A percentile compares a stretch with the other conserved stretches of the same genome.
Evolutionary conservation across 2,888 invertebrate genomes (phyloP).

Genomic region (Cataglyphis rosenhaueri): DNA sequence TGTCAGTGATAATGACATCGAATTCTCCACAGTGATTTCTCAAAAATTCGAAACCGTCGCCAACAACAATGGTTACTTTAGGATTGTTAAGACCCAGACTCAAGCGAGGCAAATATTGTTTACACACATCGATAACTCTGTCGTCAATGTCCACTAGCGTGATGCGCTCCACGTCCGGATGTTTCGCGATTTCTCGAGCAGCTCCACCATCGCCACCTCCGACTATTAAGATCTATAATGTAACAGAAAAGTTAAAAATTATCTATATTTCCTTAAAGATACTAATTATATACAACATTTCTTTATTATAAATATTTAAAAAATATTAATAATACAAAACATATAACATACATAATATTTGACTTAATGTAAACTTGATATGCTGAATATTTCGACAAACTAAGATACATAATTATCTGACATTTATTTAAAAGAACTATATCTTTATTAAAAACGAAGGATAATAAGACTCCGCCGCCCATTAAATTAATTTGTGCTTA

Average conservation of each 20-base stretch:
- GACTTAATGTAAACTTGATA: not conserved
- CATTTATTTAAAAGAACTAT: not conserved
- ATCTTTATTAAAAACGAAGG: not conserved
- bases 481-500: not conserved
- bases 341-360: not conserved
- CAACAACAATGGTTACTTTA: constrained; percentile 93
- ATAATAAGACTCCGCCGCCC: not conserved
- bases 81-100: constrained; percentile 93
- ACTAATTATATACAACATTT: not conserved
- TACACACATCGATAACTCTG: constrained; percentile 95
- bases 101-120: constrained; percentile 96
- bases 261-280: not conserved
- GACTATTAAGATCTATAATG: constrained; percentile 92
- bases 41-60: constrained; percentile 98
- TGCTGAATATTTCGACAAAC: not conserved
- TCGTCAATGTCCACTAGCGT: constrained; percentile 98
- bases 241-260: not conserved
- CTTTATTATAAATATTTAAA: not conserved
- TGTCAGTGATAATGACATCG: constrained; percentile 99
- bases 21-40: constrained; percentile 93
- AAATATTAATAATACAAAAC: not conserved
- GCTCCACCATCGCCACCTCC: constrained; percentile 99
- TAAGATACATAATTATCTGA: not conserved
- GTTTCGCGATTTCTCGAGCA: constrained; percentile 97
- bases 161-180: constrained; percentile 94